Percentiles rank a stretch among this genome's conserved stretches.
phyloP scores from a whole-genome alignment of 1,140 invertebrate species.

The Heliconius hewitsoni region DNA sequence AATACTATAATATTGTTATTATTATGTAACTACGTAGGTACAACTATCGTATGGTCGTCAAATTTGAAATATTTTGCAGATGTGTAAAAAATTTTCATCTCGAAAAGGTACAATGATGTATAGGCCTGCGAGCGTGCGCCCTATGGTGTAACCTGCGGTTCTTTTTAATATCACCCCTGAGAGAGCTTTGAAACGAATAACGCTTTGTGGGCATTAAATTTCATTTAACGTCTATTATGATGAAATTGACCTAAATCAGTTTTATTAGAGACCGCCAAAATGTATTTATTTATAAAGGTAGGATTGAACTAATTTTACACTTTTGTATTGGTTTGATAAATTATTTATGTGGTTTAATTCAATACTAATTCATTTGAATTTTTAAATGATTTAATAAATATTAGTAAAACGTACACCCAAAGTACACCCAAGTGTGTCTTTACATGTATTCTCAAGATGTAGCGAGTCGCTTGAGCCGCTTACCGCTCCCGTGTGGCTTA shows the following conservation, averaged over 20 bases:
- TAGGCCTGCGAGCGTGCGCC: slow-evolving; percentile 28
- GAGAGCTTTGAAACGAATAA: slow-evolving; percentile 30
- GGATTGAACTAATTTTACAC: not conserved
- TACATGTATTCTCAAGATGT: slow-evolving; percentile 19
- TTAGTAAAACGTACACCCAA: not conserved
- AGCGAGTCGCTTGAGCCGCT: slow-evolving; percentile 35
- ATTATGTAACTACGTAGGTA: not conserved
- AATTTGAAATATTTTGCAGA: slow-evolving; percentile 26
- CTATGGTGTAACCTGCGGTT: slow-evolving; percentile 34
- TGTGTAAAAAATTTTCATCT: slow-evolving; percentile 35
- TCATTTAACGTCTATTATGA: slow-evolving; percentile 23
- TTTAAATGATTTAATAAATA: not conserved
- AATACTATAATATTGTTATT: not conserved
- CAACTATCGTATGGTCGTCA: not conserved
- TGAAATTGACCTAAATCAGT: not conserved
- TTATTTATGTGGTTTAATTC: too few relatives aligned
- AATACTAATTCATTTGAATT: not conserved
- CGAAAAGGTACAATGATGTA: slow-evolving; percentile 39
- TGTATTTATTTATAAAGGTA: slow-evolving; percentile 6
- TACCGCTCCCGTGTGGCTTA: slow-evolving; percentile 36
- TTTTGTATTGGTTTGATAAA: not conserved
- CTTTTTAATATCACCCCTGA: slow-evolving; percentile 41
- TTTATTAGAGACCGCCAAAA: not conserved
- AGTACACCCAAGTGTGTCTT: not conserved
- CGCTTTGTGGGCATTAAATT: slow-evolving; percentile 29